These are phyloP conservation scores for Cantharis rufa DNA, from an alignment of 2,888 invertebrate species.

Conservation along the genomic window DNA sequence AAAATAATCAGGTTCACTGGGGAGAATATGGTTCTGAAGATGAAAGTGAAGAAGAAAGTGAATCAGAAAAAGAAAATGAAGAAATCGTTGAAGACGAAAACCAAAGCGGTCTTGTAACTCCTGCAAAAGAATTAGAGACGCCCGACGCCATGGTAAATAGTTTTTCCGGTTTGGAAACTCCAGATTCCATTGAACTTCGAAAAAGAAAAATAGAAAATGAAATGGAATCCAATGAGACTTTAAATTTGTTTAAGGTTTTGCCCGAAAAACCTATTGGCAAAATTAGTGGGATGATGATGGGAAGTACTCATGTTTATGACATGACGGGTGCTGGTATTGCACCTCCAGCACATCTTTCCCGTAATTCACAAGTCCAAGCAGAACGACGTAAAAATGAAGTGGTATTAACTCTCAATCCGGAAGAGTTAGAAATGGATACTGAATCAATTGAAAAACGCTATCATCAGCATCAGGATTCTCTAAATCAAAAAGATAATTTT, in stretches of 20 bases:
- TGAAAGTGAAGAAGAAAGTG: constrained; percentile 67
- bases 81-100: constrained; percentile 64
- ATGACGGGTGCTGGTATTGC: constrained; percentile 71
- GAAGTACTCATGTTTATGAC: constrained; percentile 97
- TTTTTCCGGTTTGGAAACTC: constrained; percentile 96
- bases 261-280: constrained; percentile 93
- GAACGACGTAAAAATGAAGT: constrained; percentile 72
- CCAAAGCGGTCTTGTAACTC: constrained; percentile 86
- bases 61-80: constrained; percentile 65
- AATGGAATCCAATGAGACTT: constrained; percentile 91
- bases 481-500: constrained; percentile 89
- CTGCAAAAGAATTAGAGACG: constrained; percentile 90
- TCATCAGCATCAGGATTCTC: constrained; percentile 92
- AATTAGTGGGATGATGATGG: constrained; percentile 94
- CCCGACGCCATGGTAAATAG: constrained; percentile 90
- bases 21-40: constrained; percentile 93
- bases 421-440: constrained; percentile 93
- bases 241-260: constrained; percentile 91
- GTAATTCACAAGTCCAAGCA: constrained; percentile 48
- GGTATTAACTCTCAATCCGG: constrained; percentile 95
- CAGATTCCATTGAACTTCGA: constrained; percentile 96
- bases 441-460: constrained; percentile 95
- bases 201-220: constrained; percentile 96
- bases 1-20: constrained; percentile 86
- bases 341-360: constrained; percentile 59